Evolutionary conservation across 2,888 invertebrate genomes (phyloP), one percentile per base, ranked within the genome.

Genomic region (Conomelus anceps): DNA sequence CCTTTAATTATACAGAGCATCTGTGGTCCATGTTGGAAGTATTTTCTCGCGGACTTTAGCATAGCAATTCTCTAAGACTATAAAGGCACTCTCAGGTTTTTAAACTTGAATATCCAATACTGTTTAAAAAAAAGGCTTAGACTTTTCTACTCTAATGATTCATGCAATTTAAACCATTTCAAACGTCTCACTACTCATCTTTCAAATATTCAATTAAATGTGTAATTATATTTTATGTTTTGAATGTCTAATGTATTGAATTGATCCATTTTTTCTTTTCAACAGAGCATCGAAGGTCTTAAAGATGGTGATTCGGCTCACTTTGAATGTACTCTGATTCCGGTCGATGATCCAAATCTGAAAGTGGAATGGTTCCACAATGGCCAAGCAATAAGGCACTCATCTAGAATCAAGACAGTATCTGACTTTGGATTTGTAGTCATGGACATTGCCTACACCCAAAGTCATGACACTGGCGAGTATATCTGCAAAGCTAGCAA

Each of bases 351-450:
- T 93, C 98, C 98, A 1, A 96, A 97, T 85, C 96, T 99, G 94
- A 97, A 97, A 93, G 98, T 98, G 23, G 99, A 99, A 94, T 99
- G 99, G 99, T 99, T 97, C 94, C 98, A 98, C 92, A 98, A 99
- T 93, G 98, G 98, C 6, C 95, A 97, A 92, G 97, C 98, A 0
- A 94, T 99, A 91, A 95, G 97, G 89, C 97, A 98, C 92, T 97
- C 98, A 3, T 97, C 97, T 23, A 95, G 99, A 91, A 98, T 98
- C 92, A 98, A 98, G 94, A 97, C 97, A 90, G 97, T 99, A 0
- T 98, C 98, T 86, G 99, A 99, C 93, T 99, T 99, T 92, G 99
- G 99, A 88, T 99, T 98, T 93, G 98, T 98, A 17, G 96, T 98
- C 11, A 95, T 99, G 94, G 98, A 99, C 92, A 98, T 99, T 92